A percentile compares a stretch with the other conserved stretches of the same genome.
These are phyloP conservation scores for Heterocephalus glaber DNA, from an alignment of 2,113 vertebrate genomes.

Conservation along the genomic window DNA sequence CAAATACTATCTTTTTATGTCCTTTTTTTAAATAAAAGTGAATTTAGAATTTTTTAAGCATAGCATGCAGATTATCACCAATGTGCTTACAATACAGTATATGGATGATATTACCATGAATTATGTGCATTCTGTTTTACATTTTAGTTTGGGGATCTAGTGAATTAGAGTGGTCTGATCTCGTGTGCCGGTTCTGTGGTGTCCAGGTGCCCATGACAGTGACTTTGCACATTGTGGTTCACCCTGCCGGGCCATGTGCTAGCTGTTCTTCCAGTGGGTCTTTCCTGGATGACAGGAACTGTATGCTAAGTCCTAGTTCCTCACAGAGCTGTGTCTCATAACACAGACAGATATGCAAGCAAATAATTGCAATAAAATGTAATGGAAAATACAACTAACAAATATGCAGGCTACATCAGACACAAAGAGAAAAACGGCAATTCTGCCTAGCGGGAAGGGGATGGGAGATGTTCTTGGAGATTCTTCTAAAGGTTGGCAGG, in stretches of 20 bases:
- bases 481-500: not conserved
- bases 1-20: not conserved
- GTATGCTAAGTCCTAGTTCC: not conserved
- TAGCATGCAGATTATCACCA: not conserved
- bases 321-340: not conserved
- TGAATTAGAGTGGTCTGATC: not conserved
- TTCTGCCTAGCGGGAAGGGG: not conserved
- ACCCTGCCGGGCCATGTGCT: fast-evolving
- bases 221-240: not conserved
- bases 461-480: not conserved
- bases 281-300: not conserved
- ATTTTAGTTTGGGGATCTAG: not conserved
- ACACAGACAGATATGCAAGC: not conserved
- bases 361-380: not conserved
- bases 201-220: not conserved
- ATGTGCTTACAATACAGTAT: not conserved
- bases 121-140: not conserved
- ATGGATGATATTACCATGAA: not conserved
- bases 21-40: not conserved
- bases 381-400: not conserved
- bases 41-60: not conserved
- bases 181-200: not conserved
- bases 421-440: fast-evolving
- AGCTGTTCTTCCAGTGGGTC: not conserved
- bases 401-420: not conserved